A percentile compares a stretch with the other conserved stretches of the same genome.
These are phyloP conservation scores for Notechis scutatus DNA, from an alignment of 2,113 vertebrate genomes.

Conservation along the genomic window DNA sequence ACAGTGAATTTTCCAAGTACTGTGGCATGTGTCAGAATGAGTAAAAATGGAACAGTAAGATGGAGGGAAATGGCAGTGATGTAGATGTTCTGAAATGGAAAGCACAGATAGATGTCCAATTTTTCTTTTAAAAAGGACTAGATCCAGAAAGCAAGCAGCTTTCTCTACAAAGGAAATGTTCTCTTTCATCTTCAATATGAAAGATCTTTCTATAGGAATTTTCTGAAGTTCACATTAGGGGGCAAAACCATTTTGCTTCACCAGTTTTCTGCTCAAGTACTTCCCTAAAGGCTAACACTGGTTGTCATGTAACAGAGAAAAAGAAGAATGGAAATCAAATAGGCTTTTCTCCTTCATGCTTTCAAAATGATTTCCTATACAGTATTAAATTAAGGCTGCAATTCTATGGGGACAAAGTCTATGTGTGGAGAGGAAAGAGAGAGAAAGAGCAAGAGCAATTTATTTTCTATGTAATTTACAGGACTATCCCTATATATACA, in stretches of 20 bases:
- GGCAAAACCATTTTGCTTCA: neutral
- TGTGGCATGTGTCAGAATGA: neutral
- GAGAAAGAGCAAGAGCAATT: neutral
- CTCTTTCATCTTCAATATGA: neutral
- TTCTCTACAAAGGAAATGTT: neutral
- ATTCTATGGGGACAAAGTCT: neutral
- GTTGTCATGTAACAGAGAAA: neutral
- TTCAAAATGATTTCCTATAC: neutral
- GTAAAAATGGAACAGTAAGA: neutral
- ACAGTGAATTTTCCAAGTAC: neutral
- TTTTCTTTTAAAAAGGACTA: neutral
- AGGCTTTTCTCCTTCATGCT: neutral
- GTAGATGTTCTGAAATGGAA: slow-evolving; percentile 17
- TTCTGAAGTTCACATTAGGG: neutral
- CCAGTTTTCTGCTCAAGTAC: neutral
- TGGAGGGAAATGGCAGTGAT: neutral
- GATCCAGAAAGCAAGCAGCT: neutral
- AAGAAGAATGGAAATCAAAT: neutral
- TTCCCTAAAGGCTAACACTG: neutral
- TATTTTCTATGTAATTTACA: neutral
- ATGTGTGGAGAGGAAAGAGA: neutral
- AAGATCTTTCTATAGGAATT: neutral
- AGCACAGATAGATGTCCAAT: neutral
- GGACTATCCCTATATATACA: neutral
- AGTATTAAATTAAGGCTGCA: neutral